A percentile compares a stretch with the other conserved stretches of the same genome.
Conservation (phyloP, 2,113 vertebrate species). For the Probosciger aterrimus region DNA sequence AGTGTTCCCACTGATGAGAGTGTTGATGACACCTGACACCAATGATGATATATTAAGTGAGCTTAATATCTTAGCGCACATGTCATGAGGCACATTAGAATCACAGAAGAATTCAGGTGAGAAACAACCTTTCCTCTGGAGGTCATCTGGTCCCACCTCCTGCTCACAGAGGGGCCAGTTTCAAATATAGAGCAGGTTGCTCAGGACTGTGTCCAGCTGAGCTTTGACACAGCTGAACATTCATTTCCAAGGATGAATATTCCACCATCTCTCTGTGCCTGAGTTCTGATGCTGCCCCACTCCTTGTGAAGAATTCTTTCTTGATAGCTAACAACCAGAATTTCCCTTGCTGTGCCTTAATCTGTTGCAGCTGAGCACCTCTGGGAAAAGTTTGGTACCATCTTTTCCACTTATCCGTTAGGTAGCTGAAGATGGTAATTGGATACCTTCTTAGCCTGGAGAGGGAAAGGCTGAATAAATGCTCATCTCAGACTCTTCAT, state of each 20-base stretch:
- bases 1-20: slow-evolving; percentile 21
- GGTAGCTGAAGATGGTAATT: background rate
- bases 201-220: background rate
- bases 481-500: background rate
- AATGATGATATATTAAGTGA: slow-evolving; percentile 27
- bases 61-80: background rate
- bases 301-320: background rate
- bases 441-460: background rate
- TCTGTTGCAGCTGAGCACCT: background rate
- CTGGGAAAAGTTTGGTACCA: background rate
- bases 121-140: slow-evolving; percentile 7
- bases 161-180: background rate
- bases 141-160: background rate
- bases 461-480: background rate
- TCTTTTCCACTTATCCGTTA: background rate
- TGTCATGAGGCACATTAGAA: background rate
- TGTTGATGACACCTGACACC: slow-evolving; percentile 29
- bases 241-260: background rate
- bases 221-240: background rate
- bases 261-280: background rate
- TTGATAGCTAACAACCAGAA: background rate
- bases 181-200: background rate
- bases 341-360: background rate
- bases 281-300: background rate
- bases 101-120: background rate